These are phyloP conservation scores for Andrena marginata DNA, from an alignment of 2,888 invertebrate genomes.

Conservation along the genomic window DNA sequence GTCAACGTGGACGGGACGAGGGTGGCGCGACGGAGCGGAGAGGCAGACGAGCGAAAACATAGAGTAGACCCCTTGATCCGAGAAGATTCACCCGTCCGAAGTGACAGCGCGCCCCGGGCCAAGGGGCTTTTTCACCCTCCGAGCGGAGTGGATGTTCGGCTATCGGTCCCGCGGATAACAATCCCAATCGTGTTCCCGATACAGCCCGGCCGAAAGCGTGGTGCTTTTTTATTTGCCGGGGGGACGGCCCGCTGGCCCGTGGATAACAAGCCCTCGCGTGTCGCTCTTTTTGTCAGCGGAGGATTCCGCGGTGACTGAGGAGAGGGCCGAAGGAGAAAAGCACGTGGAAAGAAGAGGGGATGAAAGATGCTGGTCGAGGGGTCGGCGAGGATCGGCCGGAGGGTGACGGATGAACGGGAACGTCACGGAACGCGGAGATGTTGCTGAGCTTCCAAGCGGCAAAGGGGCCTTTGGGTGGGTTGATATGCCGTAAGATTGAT, in stretches of 20 bases:
- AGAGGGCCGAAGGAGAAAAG: constrained; percentile 39
- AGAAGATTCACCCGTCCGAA: background rate
- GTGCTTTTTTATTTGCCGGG: constrained; percentile 4
- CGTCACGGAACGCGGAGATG: constrained; percentile 50
- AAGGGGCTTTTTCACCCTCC: background rate
- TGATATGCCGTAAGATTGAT: constrained; percentile 74
- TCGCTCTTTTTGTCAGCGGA: constrained; percentile 58
- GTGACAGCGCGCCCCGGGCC: background rate
- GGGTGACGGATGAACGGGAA: constrained; percentile 36
- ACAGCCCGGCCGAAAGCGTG: background rate
- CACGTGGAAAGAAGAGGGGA: constrained; percentile 29
- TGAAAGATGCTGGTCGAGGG: constrained; percentile 44
- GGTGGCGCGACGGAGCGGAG: no score
- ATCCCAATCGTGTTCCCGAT: constrained; percentile 4
- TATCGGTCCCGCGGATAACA: background rate
- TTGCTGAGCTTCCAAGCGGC: constrained; percentile 16
- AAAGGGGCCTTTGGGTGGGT: constrained; percentile 31
- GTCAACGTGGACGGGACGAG: no score
- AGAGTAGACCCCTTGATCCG: background rate
- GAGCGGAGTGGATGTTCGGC: background rate
- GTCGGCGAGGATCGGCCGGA: background rate
- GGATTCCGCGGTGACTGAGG: constrained; percentile 56
- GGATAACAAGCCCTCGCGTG: constrained; percentile 46
- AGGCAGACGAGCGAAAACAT: no score
- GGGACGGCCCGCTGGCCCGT: background rate